Conservation (phyloP, 2,797 vertebrate genomes). For the Propithecus perrieri region DNA sequence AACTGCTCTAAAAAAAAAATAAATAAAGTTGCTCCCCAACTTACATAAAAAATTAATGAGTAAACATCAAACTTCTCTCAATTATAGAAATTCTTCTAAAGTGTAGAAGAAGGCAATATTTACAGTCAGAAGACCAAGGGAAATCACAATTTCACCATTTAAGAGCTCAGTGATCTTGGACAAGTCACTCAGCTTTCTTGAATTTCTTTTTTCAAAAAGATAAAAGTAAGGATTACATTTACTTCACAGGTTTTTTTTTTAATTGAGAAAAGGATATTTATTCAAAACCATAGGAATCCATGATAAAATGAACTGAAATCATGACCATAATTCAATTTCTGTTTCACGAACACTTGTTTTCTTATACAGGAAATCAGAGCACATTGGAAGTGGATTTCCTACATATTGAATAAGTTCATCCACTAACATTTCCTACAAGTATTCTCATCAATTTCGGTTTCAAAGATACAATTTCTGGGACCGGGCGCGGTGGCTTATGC, state of each 20-base stretch:
- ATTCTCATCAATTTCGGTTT: conserved; percentile 5
- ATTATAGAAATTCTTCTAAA: neutral
- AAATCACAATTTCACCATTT: conserved; percentile 7
- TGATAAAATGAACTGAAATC: conserved; percentile 33
- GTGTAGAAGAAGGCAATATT: neutral
- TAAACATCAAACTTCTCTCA: conserved; percentile 38
- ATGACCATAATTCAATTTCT: conserved; percentile 28
- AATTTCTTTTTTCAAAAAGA: conserved; percentile 5
- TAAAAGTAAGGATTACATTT: neutral
- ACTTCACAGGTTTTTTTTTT: neutral
- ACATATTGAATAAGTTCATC: neutral
- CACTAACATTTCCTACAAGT: neutral
- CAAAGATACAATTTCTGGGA: neutral
- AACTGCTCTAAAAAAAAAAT: neutral
- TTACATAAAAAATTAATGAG: neutral
- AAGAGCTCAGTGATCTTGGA: neutral
- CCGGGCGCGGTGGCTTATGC: too few species aligned
- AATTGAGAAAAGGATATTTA: conserved; percentile 22
- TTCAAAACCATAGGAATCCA: conserved; percentile 31
- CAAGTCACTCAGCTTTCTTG: neutral
- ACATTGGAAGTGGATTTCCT: neutral
- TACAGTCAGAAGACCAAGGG: conserved; percentile 6
- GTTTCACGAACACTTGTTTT: conserved; percentile 31
- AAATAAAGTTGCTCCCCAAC: neutral
- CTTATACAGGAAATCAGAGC: conserved; percentile 10